Evolutionary conservation across 2,888 invertebrate species (phyloP), one percentile per base, ranked within the genome.

Genomic region (Diarsia dahlii): DNA sequence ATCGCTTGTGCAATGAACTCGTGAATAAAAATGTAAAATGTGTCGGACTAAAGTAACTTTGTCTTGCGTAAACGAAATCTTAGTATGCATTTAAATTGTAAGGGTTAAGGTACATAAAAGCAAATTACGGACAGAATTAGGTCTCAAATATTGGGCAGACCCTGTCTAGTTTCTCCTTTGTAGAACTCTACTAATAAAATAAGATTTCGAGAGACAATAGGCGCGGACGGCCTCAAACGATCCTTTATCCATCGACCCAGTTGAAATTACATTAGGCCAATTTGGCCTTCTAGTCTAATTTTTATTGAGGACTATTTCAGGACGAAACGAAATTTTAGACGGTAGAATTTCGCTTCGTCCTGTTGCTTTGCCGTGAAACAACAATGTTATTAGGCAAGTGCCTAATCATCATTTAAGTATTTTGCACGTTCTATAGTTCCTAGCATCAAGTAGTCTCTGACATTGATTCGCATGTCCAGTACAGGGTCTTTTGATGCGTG

Each of bases 1-100:
- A 34, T 58, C 48, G 65, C 62, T 82, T 85, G 71, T 76, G 85
- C 39, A 82, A 85, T 70, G 58, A 39, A 62, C 60, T 68, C 13
- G 56, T 65, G 63, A 20, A 52, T 67, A 71, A 81, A 80, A 81
- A 74, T 67, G 50, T 70, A 81, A 80, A 81, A 74, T 67, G 50
- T 70, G 45, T 80, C 50, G 12, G 48, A 56, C 46, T 63, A 20
- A 65, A 73, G 65, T 66, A 58, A 80, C 60, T 56, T 80, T 34
- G 39, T 45, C 56, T 81, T 81, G 50, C 74, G 74, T 74, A 73
- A 73, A 69, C 12, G 12, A 28, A 15, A 45, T 67, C 34, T 34
- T 23, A 23, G 23, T 63, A 54, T 0, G 39, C 15, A 48, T 56
- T 48, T 28, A 20, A 34, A 10, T 77, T 63, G 46, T 48, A 20